phyloP scores from a whole-genome alignment of 1,140 invertebrate genomes.

The Drosophila bocki region DNA sequence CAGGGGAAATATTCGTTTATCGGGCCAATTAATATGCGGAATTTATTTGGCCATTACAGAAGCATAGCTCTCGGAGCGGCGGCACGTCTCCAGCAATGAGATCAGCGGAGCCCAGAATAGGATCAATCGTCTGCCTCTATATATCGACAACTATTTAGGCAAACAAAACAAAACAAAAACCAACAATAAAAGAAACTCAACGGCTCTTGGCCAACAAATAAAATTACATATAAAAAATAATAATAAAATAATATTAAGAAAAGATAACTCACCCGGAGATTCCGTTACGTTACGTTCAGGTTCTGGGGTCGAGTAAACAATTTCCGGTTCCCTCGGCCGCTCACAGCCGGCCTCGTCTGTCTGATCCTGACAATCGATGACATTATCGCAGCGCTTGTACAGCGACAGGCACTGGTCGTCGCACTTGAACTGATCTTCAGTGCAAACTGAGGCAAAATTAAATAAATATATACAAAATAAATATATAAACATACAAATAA shows the following conservation, averaged over 20 bases:
- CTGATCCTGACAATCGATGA: slow-evolving; percentile 84
- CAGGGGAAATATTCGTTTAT: slow-evolving; percentile 45
- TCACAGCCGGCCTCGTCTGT: slow-evolving; percentile 88
- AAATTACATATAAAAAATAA: background rate
- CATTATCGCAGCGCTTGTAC: slow-evolving; percentile 85
- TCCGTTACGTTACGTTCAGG: background rate
- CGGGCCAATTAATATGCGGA: slow-evolving; percentile 45
- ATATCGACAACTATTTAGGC: background rate
- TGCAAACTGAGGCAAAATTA: slow-evolving; percentile 85
- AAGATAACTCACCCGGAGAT: slow-evolving; percentile 7
- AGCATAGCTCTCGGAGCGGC: slow-evolving; percentile 2
- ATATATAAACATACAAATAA: slow-evolving; percentile 5
- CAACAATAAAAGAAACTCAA: background rate
- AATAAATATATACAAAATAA: slow-evolving; percentile 15
- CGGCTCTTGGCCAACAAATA: background rate
- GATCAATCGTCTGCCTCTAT: background rate
- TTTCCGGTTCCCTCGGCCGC: background rate
- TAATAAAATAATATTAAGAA: slow-evolving; percentile 7
- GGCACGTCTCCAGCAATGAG: slow-evolving; percentile 25
- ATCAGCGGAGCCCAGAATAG: slow-evolving; percentile 15
- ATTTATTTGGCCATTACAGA: slow-evolving; percentile 39
- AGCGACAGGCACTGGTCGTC: slow-evolving; percentile 86
- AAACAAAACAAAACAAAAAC: background rate
- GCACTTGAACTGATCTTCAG: slow-evolving; percentile 87
- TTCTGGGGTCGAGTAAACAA: background rate